Evolutionary conservation across 2,113 vertebrate genomes (phyloP), one percentile per base, ranked within the genome.

Genomic region (Lepus americanus): DNA sequence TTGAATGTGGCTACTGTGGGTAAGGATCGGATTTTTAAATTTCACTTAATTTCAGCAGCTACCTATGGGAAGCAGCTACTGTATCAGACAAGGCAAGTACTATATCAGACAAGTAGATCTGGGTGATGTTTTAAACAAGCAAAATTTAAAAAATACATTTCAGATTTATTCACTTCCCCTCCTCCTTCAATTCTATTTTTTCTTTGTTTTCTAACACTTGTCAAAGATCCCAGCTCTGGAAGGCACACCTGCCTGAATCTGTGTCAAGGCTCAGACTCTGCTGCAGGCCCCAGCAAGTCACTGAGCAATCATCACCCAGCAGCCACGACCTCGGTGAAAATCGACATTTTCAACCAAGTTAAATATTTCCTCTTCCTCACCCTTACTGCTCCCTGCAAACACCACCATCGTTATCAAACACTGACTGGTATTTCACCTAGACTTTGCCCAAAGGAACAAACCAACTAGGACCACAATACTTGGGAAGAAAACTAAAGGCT

Each of bases 361-460:
- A 77, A 78, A 27, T 74, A 66, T 51, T 64, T 39, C 13, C 36
- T 80, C 55, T 77, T 93, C 31, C 22, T 70, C 27, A 85, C 5
- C 49, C 19, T 49, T 44, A 8, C 7, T 53, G 55, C 55, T 59
- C 55, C 55, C 55, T 19, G 13, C 14, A 59, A 59, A 59, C 13
- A 59, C 14, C 17, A 59, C 55, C 17, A 59, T 17, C 12, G 12
- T 59, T 59, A 59, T 59, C 55, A 59, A 59, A 59, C 19, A 14
- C 19, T 59, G 55, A 59, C 23, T 84, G 49, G 20, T 53, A 36
- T 73, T 95, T 86, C 90, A 80, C 36, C 63, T 49, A 13, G 22
- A 79, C 36, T 94, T 44, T 90, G 67, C 33, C 55, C 78, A 94
- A 85, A 95, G 53, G 70, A 85, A 82, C 64, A 88, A 82, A 86